Conservation (phyloP, 2,797 vertebrate species). For the Cephalopachus bancanus region DNA sequence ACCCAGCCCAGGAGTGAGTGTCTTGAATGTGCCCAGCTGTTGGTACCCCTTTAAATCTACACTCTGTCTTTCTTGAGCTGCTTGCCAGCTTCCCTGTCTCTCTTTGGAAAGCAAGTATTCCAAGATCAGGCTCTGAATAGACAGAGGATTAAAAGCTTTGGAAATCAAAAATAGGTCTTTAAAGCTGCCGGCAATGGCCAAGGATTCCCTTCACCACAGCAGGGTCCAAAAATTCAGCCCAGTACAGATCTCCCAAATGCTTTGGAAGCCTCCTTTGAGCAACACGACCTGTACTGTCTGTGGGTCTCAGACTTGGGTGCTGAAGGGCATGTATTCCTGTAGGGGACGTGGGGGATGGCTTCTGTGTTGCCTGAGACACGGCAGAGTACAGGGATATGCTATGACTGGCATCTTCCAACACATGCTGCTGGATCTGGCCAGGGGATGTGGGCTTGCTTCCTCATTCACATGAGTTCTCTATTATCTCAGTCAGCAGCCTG, state of each 20-base stretch:
- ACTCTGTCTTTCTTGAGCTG: background rate
- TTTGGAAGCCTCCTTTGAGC: background rate
- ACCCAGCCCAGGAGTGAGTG: background rate
- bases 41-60: background rate
- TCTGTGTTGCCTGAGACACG: background rate
- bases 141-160: constrained; percentile 65
- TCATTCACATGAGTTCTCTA: background rate
- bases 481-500: background rate
- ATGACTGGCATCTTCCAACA: background rate
- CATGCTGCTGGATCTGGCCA: rapidly evolving
- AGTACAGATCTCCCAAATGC: background rate
- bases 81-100: background rate
- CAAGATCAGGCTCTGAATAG: constrained; percentile 54
- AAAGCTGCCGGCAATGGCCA: background rate
- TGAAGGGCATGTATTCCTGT: background rate
- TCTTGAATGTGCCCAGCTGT: background rate
- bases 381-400: no score
- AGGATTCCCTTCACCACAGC: constrained; percentile 18
- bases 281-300: background rate
- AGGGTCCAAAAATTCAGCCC: constrained; percentile 1
- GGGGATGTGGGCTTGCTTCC: background rate
- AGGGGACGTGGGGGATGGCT: background rate
- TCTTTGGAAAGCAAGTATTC: constrained; percentile 56
- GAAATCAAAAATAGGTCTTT: constrained; percentile 64
- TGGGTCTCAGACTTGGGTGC: background rate